Conservation (phyloP, 2,888 invertebrate genomes). For the Aproaerema taeniolella region DNA sequence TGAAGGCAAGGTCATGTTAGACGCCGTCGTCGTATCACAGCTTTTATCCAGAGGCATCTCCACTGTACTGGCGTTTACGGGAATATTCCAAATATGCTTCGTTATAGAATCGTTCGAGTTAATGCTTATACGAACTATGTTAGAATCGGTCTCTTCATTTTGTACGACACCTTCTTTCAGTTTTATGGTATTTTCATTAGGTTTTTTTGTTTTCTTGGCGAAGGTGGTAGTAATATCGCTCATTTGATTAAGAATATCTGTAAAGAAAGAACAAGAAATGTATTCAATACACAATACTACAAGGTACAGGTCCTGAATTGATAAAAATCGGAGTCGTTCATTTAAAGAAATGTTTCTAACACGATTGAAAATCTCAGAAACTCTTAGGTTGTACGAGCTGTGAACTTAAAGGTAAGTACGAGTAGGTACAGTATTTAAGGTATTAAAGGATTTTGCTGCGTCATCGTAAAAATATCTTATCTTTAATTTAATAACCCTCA, state of each 20-base stretch:
- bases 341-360: too few relatives aligned
- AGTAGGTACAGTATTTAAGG: too few relatives aligned
- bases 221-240: slow-evolving; percentile 47
- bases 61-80: slow-evolving; percentile 31
- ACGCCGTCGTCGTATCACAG: slow-evolving; percentile 19
- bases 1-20: slow-evolving; percentile 43
- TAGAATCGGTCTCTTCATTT: slow-evolving; percentile 19
- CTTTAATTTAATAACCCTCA: too few relatives aligned
- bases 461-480: too few relatives aligned
- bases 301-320: too few relatives aligned
- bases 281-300: too few relatives aligned
- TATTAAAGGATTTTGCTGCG: too few relatives aligned
- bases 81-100: slow-evolving; percentile 45
- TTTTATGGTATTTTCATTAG: background rate
- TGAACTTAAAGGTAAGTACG: too few relatives aligned
- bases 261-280: slow-evolving; percentile 25
- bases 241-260: slow-evolving; percentile 64
- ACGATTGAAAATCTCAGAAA: too few relatives aligned
- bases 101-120: slow-evolving; percentile 35
- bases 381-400: too few relatives aligned
- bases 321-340: too few relatives aligned
- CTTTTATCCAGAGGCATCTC: slow-evolving; percentile 33
- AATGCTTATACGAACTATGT: slow-evolving; percentile 33
- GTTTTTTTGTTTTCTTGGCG: slow-evolving; percentile 18
- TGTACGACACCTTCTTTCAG: slow-evolving; percentile 1